Percentiles rank a stretch among this genome's conserved stretches.
Evolutionary conservation across 2,888 invertebrate species (phyloP).

Genomic region (Bombyx huttoni): DNA sequence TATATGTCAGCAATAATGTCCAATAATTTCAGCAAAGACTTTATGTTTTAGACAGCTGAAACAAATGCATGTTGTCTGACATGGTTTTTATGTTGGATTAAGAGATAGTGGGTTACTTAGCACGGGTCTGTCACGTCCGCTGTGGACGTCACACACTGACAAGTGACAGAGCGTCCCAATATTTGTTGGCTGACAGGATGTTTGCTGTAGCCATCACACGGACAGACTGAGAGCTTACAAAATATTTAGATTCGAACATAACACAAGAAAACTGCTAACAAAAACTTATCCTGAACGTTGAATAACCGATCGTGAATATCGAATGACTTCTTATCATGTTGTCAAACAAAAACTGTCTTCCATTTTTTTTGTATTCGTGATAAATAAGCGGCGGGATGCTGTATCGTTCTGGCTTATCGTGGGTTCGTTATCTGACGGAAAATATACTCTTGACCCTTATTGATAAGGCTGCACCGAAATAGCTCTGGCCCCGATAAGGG

Average conservation of each 20-base stretch:
- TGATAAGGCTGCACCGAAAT: slow-evolving; percentile 47
- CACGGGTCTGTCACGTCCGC: slow-evolving; percentile 48
- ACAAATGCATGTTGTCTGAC: neutral
- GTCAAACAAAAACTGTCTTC: slow-evolving; percentile 29
- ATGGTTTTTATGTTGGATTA: neutral
- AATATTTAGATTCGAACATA: slow-evolving; percentile 45
- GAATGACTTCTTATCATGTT: slow-evolving; percentile 35
- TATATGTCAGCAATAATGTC: neutral
- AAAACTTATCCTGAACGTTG: slow-evolving; percentile 27
- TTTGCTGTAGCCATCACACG: slow-evolving; percentile 48
- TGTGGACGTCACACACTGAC: slow-evolving; percentile 23
- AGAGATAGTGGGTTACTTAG: slow-evolving; percentile 29
- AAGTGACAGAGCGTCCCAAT: slow-evolving; percentile 42
- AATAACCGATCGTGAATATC: slow-evolving; percentile 15
- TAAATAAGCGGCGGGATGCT: slow-evolving; percentile 53
- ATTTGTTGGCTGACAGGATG: slow-evolving; percentile 61
- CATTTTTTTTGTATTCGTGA: slow-evolving; percentile 28
- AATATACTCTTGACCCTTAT: slow-evolving; percentile 63
- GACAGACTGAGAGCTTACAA: slow-evolving; percentile 52
- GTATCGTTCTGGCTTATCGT: slow-evolving; percentile 32
- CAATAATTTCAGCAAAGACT: too few species aligned
- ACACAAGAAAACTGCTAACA: slow-evolving; percentile 30
- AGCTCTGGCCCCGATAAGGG: slow-evolving; percentile 28
- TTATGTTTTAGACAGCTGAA: too few species aligned
- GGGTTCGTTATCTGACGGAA: slow-evolving; percentile 50